A percentile compares a stretch with the other conserved stretches of the same genome.
Conservation (phyloP, 2,113 vertebrate genomes). For the Camelus bactrianus region DNA sequence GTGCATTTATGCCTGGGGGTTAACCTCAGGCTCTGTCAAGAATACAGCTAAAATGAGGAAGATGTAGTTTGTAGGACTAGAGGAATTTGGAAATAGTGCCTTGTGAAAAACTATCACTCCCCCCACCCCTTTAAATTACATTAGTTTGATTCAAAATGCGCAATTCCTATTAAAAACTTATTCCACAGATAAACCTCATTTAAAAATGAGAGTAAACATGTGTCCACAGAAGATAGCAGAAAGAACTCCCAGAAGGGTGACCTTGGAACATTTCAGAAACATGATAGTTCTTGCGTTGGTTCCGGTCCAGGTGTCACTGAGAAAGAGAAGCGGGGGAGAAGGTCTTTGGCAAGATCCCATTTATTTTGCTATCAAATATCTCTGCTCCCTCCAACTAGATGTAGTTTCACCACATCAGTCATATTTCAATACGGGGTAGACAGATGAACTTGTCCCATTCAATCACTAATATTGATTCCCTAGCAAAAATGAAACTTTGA, state of each 20-base stretch:
- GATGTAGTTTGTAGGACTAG: constrained; percentile 32
- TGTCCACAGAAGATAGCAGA: not conserved
- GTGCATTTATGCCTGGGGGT: constrained; percentile 67
- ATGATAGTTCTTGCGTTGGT: not conserved
- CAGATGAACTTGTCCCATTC: constrained; percentile 51
- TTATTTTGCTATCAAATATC: constrained; percentile 54
- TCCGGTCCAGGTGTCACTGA: constrained; percentile 5
- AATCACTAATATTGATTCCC: constrained; percentile 57
- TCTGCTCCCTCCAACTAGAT: not conserved
- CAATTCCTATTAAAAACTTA: constrained; percentile 3
- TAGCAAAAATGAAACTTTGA: constrained; percentile 48
- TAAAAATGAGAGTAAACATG: not conserved
- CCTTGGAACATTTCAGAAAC: constrained; percentile 47
- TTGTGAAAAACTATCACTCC: constrained; percentile 56
- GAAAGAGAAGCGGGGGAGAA: not conserved
- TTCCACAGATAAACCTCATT: not conserved
- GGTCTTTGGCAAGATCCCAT: not conserved
- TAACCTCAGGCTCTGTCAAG: constrained; percentile 66
- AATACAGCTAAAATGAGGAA: constrained; percentile 60
- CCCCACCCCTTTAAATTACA: constrained; percentile 26
- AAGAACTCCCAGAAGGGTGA: not conserved
- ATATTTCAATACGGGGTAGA: constrained; percentile 46
- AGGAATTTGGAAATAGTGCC: constrained; percentile 52
- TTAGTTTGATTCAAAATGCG: constrained; percentile 47
- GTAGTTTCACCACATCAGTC: constrained; percentile 6